phyloP scores from a whole-genome alignment of 2,113 vertebrate genomes.

The Microcebus tavaratra region DNA sequence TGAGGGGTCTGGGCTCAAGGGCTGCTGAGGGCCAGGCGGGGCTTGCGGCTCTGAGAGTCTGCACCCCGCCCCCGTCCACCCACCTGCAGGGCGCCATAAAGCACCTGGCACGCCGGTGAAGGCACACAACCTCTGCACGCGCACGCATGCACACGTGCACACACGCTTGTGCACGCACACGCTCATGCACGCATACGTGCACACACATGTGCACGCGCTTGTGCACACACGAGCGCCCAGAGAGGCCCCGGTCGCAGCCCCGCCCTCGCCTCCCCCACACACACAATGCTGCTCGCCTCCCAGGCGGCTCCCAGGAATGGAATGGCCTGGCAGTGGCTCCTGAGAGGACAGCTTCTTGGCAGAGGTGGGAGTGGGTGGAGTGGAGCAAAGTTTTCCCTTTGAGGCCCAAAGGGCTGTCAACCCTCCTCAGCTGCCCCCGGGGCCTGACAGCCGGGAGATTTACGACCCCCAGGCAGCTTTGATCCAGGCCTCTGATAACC shows the following conservation, averaged over 20 bases:
- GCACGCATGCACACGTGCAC: background rate
- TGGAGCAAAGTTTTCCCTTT: slow-evolving; percentile 63
- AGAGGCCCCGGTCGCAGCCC: background rate
- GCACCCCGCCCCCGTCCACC: background rate
- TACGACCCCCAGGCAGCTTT: slow-evolving; percentile 78
- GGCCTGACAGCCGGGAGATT: slow-evolving; percentile 76
- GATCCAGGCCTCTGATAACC: slow-evolving; percentile 83
- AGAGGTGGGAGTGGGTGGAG: slow-evolving; percentile 44
- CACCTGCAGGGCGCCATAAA: background rate
- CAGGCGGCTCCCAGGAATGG: background rate
- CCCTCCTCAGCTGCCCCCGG: slow-evolving; percentile 61
- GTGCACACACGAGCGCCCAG: no score
- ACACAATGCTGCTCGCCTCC: background rate
- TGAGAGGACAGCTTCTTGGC: slow-evolving; percentile 64
- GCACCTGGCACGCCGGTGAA: background rate
- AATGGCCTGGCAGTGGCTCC: background rate
- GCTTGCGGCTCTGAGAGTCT: background rate
- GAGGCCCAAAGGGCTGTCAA: slow-evolving; percentile 65
- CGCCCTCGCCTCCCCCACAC: background rate
- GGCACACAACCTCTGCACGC: no score
- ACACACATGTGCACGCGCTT: background rate
- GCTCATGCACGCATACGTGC: no score
- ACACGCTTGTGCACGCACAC: no score
- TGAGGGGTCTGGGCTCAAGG: background rate
- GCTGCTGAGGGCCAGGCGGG: background rate